A percentile compares a stretch with the other conserved stretches of the same genome.
These are phyloP conservation scores for Apodemus agrarius DNA, from an alignment of 2,797 vertebrate species.

Conservation along the genomic window DNA sequence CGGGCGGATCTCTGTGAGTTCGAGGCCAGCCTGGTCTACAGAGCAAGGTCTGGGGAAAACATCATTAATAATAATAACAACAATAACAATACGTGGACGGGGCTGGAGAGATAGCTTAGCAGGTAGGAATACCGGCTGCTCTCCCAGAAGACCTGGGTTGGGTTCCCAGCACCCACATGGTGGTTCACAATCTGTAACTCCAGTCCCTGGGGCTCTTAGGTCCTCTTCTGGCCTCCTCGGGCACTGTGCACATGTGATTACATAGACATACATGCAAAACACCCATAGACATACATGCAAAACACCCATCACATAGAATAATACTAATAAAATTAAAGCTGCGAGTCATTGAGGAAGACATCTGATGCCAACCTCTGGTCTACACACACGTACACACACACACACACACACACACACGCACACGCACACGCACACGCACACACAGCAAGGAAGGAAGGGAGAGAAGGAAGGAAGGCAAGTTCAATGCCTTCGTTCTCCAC, in stretches of 20 bases:
- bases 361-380: neutral
- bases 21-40: neutral
- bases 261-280: neutral
- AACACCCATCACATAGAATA: neutral
- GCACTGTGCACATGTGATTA: neutral
- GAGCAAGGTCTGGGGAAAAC: neutral
- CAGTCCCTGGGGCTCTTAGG: neutral
- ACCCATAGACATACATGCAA: neutral
- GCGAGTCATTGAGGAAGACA: neutral
- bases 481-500: neutral
- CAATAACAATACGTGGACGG: no score
- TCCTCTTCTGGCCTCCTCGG: neutral
- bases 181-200: neutral
- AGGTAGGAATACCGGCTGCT: neutral
- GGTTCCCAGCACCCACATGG: neutral
- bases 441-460: neutral
- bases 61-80: neutral
- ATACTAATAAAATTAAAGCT: neutral
- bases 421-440: neutral
- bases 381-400: no score
- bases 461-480: neutral
- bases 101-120: neutral
- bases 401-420: neutral
- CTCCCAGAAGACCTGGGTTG: neutral
- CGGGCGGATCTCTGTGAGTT: neutral